Evolutionary conservation across 2,888 invertebrate species (phyloP), one percentile per base, ranked within the genome.

Genomic region (Tinea semifulvella): DNA sequence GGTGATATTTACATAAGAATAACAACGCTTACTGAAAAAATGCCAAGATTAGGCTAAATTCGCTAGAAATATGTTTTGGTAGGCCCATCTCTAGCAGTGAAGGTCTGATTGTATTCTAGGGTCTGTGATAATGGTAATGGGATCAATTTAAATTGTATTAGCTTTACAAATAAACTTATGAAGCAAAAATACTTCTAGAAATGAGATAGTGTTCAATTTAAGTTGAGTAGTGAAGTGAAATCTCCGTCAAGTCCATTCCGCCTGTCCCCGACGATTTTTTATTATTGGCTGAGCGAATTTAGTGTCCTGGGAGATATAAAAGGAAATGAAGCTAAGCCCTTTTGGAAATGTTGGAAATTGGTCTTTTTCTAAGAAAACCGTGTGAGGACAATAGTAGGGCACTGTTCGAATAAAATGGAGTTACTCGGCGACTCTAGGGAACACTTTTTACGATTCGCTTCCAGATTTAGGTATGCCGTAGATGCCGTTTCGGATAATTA

Each of bases 281-380:
- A 77, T 75, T 76, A 76, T 75, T 74, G 75, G 68, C 63, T 68
- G 73, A 74, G 73, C 75, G 77, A 77, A 77, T 77, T 76, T 76
- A 77, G 75, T 76, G 73, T 74, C 77, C 69, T 61, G 77, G 77
- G 77, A 79, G 76, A 73, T 74, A 77, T 79, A 77, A 79, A 77
- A 79, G 77, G 74, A 77, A 79, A 79, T 77, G 77, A 77, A 77
- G 68, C 75, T 74, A 77, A 76, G 77, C 77, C 77, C 77, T 77
- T n/a, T 77, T 72, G 77, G 76, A 77, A 77, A 76, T 79, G 77
- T 75, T 63, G 71, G 77, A 75, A 73, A 77, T 77, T 77, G 77
- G 71, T 69, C 68, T 74, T 74, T 73, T 56, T 70, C 65, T 68
- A 13, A 22, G 22, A 18, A 31, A 22, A 40, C 40, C 40, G 40